phyloP scores from a whole-genome alignment of 2,797 vertebrate genomes.

The Euphonia xanthogaster region DNA sequence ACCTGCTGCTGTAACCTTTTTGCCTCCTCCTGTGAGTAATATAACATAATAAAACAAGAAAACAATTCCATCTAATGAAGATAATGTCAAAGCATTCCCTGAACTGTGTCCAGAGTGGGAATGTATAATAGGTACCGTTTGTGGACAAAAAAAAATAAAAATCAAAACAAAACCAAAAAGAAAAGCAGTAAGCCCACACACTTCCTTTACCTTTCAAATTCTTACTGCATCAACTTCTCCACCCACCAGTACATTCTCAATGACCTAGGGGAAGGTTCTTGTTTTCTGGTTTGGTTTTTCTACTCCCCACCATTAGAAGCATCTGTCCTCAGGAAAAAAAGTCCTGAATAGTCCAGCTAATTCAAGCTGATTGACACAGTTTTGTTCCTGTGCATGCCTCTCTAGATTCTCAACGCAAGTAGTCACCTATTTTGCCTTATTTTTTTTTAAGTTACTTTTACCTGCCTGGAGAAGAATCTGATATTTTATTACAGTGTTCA shows the following conservation, averaged over 20 bases:
- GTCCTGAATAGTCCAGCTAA: not conserved
- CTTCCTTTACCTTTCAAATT: not conserved
- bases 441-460: not conserved
- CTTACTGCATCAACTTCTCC: not conserved
- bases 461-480: not conserved
- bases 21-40: not conserved
- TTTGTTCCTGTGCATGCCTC: not conserved
- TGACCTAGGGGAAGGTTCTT: not conserved
- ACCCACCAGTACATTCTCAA: not conserved
- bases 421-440: not conserved
- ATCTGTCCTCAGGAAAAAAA: not conserved
- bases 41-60: not conserved
- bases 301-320: not conserved
- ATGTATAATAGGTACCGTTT: not conserved
- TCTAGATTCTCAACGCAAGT: not conserved
- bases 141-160: not conserved
- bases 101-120: not conserved
- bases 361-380: not conserved
- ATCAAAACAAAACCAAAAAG: not conserved
- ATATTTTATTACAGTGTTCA: not conserved
- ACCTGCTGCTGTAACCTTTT: not conserved
- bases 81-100: not conserved
- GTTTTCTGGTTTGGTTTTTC: not conserved
- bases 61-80: not conserved
- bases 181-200: not conserved